Evolutionary conservation across 1,140 invertebrate species (phyloP).

Genomic region (Palaemon carinicauda): DNA sequence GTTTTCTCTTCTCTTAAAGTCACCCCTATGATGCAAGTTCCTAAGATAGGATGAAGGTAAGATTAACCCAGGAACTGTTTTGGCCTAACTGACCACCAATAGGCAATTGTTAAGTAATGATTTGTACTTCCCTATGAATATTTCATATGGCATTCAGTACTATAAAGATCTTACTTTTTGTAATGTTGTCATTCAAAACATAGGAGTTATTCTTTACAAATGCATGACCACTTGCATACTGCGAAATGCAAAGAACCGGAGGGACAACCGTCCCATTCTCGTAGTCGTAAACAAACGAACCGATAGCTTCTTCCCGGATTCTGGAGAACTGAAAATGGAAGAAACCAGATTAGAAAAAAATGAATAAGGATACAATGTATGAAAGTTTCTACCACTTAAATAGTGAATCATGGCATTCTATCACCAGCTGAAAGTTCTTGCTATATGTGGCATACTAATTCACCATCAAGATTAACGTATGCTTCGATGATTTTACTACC

Average conservation of each 20-base stretch:
- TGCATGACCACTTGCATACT: conserved; percentile 18
- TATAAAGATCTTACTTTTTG: background rate
- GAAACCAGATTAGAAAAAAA: background rate
- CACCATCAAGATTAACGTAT: no score
- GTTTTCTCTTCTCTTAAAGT: no score
- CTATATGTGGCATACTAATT: no score
- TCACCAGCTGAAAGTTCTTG: no score
- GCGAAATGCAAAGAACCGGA: conserved; percentile 14
- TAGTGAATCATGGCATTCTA: no score
- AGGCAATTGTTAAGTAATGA: no score
- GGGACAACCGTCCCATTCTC: conserved; percentile 7
- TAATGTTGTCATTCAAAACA: conserved; percentile 2
- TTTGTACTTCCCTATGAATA: background rate
- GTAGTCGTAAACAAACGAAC: conserved; percentile 4
- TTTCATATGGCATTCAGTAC: background rate
- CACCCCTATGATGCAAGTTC: no score
- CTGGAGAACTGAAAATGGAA: conserved; percentile 15
- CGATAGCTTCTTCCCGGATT: conserved; percentile 34
- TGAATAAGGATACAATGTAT: background rate
- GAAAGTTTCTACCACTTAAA: no score
- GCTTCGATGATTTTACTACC: no score
- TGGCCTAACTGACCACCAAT: no score
- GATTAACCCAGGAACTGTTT: no score
- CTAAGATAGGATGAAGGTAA: no score
- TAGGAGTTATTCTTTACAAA: conserved; percentile 20